Conservation (phyloP, 1,140 invertebrate species). For the Monomorium pharaonis region DNA sequence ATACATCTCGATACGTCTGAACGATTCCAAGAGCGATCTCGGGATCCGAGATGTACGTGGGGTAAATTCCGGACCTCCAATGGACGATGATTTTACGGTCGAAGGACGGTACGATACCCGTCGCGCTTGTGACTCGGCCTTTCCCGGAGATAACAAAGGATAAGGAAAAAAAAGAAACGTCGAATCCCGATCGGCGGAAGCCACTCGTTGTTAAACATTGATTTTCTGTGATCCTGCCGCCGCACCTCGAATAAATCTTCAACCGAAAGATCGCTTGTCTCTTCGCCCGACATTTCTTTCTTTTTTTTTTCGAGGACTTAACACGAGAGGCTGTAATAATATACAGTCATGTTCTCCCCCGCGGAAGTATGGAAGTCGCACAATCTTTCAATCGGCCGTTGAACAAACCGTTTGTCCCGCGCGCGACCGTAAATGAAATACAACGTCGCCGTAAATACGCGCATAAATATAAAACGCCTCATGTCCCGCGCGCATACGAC, state of each 20-base stretch:
- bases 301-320: background rate
- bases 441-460: background rate
- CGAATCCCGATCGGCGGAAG: background rate
- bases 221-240: constrained; percentile 1
- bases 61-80: constrained; percentile 77
- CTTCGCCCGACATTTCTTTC: background rate
- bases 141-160: constrained; percentile 37
- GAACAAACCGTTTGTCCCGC: constrained; percentile 12
- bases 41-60: constrained; percentile 58
- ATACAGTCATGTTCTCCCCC: background rate
- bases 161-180: background rate
- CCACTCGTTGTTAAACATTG: constrained; percentile 14
- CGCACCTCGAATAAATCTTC: constrained; percentile 8
- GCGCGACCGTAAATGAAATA: constrained; percentile 3
- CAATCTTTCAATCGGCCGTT: constrained; percentile 2
- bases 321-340: background rate
- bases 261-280: background rate
- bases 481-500: background rate
- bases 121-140: constrained; percentile 46
- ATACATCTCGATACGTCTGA: constrained; percentile 72
- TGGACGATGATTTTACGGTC: constrained; percentile 81
- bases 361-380: background rate
- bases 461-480: constrained; percentile 16
- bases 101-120: constrained; percentile 60
- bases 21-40: constrained; percentile 66